These are phyloP conservation scores for Chinchilla lanigera DNA, from an alignment of 2,113 vertebrate genomes.

Conservation along the genomic window DNA sequence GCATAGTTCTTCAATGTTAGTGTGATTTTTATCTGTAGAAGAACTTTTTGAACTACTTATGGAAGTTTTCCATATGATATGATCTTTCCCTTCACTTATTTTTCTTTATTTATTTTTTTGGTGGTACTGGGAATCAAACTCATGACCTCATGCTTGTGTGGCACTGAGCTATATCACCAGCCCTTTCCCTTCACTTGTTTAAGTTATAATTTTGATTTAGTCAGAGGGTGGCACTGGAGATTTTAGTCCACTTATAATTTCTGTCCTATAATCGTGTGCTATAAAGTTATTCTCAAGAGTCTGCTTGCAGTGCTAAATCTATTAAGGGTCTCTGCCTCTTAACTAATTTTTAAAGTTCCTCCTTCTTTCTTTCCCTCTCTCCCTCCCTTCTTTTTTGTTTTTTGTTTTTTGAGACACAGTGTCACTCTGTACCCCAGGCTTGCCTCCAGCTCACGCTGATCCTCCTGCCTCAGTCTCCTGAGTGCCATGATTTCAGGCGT, in stretches of 20 bases:
- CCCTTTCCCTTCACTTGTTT: neutral
- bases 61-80: neutral
- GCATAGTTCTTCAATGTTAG: neutral
- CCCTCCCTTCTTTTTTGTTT: neutral
- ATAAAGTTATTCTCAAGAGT: constrained; percentile 14
- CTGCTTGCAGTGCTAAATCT: constrained; percentile 4
- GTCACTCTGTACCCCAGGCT: neutral
- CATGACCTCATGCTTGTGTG: too few species aligned
- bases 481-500: neutral
- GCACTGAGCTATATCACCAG: too few species aligned
- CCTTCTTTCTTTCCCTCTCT: neutral
- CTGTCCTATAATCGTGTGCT: neutral
- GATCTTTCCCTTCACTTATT: neutral
- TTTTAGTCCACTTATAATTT: constrained; percentile 43
- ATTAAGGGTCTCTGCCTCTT: neutral
- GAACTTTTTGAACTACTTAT: neutral
- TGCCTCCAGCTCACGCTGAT: neutral
- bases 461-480: neutral
- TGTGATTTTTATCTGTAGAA: neutral
- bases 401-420: neutral
- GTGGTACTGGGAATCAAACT: too few species aligned
- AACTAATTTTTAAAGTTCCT: neutral
- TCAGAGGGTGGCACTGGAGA: neutral
- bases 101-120: too few species aligned
- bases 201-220: constrained; percentile 25